Conservation (phyloP, 2,113 vertebrate species). For the Willisornis vidua region DNA sequence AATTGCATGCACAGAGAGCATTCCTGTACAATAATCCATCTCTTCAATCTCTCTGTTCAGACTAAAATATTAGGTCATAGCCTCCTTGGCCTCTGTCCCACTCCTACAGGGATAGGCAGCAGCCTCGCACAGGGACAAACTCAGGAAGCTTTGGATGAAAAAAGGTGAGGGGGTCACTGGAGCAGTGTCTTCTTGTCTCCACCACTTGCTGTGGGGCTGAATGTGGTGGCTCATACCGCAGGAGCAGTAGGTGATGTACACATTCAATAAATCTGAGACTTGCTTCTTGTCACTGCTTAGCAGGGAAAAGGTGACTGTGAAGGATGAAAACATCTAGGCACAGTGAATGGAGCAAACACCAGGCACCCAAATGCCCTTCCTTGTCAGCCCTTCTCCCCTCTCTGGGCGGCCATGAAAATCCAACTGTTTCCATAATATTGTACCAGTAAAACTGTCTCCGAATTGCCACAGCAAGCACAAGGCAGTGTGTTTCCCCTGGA, state of each 20-base stretch:
- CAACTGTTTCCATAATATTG: fast-evolving
- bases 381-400: background rate
- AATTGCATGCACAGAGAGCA: background rate
- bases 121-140: background rate
- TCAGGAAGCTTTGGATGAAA: background rate
- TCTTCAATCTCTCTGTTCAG: background rate
- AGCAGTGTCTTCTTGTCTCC: background rate
- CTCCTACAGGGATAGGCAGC: background rate
- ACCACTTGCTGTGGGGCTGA: conserved; percentile 1
- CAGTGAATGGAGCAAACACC: background rate
- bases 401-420: background rate
- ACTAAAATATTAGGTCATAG: background rate
- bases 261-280: background rate
- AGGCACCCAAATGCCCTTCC: background rate
- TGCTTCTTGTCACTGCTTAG: background rate
- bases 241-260: background rate
- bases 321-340: background rate
- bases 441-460: background rate
- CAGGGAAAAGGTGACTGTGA: background rate
- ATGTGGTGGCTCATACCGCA: background rate
- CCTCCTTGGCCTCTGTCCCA: background rate
- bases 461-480: too few relatives aligned
- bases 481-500: fast-evolving
- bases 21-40: conserved; percentile 12
- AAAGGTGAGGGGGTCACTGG: background rate